phyloP scores from a whole-genome alignment of 2,888 invertebrate species.

The Microctonus hyperodae region DNA sequence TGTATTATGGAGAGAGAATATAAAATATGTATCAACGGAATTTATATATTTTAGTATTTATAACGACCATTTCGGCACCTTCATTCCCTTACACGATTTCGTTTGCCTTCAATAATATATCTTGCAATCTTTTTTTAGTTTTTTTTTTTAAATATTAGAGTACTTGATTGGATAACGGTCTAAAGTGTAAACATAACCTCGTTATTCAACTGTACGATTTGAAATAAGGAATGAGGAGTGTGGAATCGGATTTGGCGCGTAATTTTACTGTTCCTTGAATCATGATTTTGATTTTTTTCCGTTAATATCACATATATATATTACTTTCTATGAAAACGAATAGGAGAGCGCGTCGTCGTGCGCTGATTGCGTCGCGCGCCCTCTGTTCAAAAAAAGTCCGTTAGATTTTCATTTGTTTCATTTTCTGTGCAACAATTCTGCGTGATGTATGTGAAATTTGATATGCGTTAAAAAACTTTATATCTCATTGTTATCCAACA shows the following conservation, averaged over 20 bases:
- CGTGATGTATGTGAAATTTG: not conserved
- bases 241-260: too few relatives aligned
- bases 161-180: not conserved
- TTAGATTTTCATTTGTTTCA: not conserved
- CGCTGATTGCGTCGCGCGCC: too few relatives aligned
- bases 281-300: too few relatives aligned
- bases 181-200: not conserved
- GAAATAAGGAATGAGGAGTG: not conserved
- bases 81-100: not conserved
- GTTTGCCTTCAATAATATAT: not conserved
- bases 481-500: not conserved
- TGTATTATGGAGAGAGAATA: not conserved
- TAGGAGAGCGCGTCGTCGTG: too few relatives aligned
- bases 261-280: too few relatives aligned
- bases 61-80: not conserved
- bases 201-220: not conserved
- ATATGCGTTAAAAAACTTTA: not conserved
- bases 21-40: not conserved
- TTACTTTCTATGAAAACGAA: too few relatives aligned
- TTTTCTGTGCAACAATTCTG: not conserved
- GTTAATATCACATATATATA: too few relatives aligned
- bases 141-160: not conserved
- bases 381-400: not conserved
- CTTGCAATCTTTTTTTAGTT: not conserved
- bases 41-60: not conserved